Percentiles rank a stretch among this genome's conserved stretches.
phyloP scores from a whole-genome alignment of 2,113 vertebrate genomes.

The Mus musculus region DNA sequence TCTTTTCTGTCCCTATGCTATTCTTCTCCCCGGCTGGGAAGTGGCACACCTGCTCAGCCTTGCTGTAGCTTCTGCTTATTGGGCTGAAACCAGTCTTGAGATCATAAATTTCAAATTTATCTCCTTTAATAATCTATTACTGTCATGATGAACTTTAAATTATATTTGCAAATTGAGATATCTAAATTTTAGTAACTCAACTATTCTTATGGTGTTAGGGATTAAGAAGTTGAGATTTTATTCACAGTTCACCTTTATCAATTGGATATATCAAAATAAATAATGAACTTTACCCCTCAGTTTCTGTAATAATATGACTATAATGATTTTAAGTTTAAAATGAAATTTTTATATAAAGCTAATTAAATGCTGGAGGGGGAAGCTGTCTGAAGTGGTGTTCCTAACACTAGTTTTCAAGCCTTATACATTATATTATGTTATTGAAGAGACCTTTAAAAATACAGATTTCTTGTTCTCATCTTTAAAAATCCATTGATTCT shows the following conservation, averaged over 20 bases:
- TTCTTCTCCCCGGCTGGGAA: constrained; percentile 55
- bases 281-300: background rate
- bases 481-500: constrained; percentile 13
- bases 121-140: background rate
- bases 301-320: constrained; percentile 24
- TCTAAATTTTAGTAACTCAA: constrained; percentile 17
- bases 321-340: constrained; percentile 49
- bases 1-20: constrained; percentile 15
- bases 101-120: constrained; percentile 36
- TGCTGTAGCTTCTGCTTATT: constrained; percentile 21
- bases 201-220: constrained; percentile 25
- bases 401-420: constrained; percentile 5
- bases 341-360: constrained; percentile 53
- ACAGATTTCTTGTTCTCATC: background rate
- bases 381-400: background rate
- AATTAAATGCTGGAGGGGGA: constrained; percentile 17
- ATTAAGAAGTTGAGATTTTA: constrained; percentile 34
- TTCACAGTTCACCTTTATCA: constrained; percentile 34
- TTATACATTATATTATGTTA: background rate
- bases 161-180: constrained; percentile 30
- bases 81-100: constrained; percentile 14
- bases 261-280: constrained; percentile 14
- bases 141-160: constrained; percentile 55
- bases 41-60: background rate
- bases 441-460: constrained; percentile 15